These are phyloP conservation scores for Drosophila siamana DNA, from an alignment of 2,888 invertebrate species.

Conservation along the genomic window DNA sequence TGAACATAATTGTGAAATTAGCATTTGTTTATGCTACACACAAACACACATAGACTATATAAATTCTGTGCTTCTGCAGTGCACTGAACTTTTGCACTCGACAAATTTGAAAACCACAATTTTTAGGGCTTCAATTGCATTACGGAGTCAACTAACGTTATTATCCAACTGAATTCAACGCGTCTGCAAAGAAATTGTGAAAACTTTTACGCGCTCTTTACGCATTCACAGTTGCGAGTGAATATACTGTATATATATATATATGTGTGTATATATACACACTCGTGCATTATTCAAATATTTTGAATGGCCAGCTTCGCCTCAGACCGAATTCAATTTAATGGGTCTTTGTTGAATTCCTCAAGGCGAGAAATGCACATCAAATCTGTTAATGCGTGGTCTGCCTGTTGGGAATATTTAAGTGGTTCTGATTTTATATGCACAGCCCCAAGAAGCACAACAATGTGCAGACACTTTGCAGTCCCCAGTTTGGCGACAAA, in stretches of 20 bases:
- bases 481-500: neutral
- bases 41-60: neutral
- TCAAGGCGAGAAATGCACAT: constrained; percentile 47
- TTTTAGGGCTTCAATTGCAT: constrained; percentile 21
- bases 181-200: constrained; percentile 45
- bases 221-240: constrained; percentile 24
- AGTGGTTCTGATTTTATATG: constrained; percentile 7
- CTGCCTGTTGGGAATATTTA: constrained; percentile 36
- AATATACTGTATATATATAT: constrained; percentile 6
- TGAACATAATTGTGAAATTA: constrained; percentile 59
- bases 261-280: neutral
- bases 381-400: constrained; percentile 44
- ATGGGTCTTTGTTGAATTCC: constrained; percentile 16
- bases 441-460: constrained; percentile 6
- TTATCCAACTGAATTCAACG: constrained; percentile 22
- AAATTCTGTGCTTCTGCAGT: constrained; percentile 3
- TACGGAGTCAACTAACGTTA: constrained; percentile 19
- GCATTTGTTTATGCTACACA: constrained; percentile 23
- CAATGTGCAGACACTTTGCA: constrained; percentile 16
- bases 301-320: constrained; percentile 31
- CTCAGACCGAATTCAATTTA: constrained; percentile 5
- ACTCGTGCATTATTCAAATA: constrained; percentile 34
- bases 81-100: constrained; percentile 34
- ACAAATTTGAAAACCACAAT: constrained; percentile 10
- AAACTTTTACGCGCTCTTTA: constrained; percentile 42